Percentiles rank a stretch among this genome's conserved stretches.
phyloP scores from a whole-genome alignment of 2,888 invertebrate species.

The Lasius fuliginosus region DNA sequence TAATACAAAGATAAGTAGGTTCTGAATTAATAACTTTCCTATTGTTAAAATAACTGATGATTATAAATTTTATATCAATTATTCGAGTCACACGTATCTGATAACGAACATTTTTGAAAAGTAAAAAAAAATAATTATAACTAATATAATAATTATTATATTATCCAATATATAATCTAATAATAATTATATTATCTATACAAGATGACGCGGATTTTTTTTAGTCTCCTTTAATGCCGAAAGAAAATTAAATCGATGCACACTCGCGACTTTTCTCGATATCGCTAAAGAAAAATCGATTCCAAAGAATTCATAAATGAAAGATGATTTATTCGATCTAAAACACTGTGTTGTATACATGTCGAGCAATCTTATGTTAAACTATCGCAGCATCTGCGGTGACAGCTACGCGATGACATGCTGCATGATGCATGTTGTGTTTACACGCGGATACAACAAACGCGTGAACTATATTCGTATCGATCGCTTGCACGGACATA shows the following conservation, averaged over 20 bases:
- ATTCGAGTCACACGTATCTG: background rate
- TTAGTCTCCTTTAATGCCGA: background rate
- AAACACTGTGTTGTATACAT: background rate
- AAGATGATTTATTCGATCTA: background rate
- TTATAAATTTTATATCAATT: conserved; percentile 22
- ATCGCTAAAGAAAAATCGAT: background rate
- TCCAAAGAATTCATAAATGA: background rate
- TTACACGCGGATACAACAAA: too few species aligned
- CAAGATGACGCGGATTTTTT: background rate
- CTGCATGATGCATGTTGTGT: too few species aligned
- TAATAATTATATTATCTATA: background rate
- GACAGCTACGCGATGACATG: too few species aligned
- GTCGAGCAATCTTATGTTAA: background rate
- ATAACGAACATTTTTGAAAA: background rate
- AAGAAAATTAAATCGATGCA: background rate
- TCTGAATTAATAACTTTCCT: background rate
- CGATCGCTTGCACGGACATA: background rate
- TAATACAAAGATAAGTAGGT: background rate
- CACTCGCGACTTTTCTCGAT: background rate
- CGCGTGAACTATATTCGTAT: background rate
- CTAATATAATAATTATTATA: too few species aligned
- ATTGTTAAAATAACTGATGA: background rate
- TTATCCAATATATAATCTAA: too few species aligned
- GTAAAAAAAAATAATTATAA: background rate
- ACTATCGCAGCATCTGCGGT: background rate